These are phyloP conservation scores for Geotrypetes seraphini DNA, from an alignment of 2,797 vertebrate species.

Conservation along the genomic window DNA sequence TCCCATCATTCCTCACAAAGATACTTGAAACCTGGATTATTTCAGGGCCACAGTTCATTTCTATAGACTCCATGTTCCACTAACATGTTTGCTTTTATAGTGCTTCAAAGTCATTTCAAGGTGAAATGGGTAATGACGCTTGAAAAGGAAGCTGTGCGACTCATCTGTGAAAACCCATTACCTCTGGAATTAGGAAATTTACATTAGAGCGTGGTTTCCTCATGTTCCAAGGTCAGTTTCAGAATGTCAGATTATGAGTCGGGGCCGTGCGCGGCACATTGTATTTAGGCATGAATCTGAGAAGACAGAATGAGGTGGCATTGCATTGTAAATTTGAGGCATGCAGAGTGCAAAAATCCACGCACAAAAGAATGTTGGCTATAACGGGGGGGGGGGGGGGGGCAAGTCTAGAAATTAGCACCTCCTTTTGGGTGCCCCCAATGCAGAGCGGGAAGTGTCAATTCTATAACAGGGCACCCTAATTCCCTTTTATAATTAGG, in stretches of 20 bases:
- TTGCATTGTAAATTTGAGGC: too few relatives aligned
- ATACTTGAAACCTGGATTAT: neutral
- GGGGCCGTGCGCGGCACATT: too few relatives aligned
- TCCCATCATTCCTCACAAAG: neutral
- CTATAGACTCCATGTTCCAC: neutral
- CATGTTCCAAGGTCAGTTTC: neutral
- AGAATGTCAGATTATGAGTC: neutral
- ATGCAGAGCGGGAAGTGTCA: too few relatives aligned
- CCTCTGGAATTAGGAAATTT: neutral
- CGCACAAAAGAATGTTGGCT: too few relatives aligned
- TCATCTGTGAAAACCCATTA: neutral
- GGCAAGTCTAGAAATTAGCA: too few relatives aligned
- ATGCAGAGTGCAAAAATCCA: too few relatives aligned
- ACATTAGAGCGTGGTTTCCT: neutral
- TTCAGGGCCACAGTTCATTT: neutral
- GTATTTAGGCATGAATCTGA: too few relatives aligned
- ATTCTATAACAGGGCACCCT: too few relatives aligned
- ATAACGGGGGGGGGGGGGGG: too few relatives aligned
- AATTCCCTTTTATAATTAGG: too few relatives aligned
- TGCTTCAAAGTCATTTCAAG: neutral
- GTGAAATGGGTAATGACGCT: neutral
- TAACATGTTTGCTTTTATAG: neutral
- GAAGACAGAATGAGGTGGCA: neutral
- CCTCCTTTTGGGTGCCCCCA: too few relatives aligned
- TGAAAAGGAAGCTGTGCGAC: neutral